Base-by-base conservation (phyloP, 2,888 invertebrate species). In the Mylabris sibirica region DNA sequence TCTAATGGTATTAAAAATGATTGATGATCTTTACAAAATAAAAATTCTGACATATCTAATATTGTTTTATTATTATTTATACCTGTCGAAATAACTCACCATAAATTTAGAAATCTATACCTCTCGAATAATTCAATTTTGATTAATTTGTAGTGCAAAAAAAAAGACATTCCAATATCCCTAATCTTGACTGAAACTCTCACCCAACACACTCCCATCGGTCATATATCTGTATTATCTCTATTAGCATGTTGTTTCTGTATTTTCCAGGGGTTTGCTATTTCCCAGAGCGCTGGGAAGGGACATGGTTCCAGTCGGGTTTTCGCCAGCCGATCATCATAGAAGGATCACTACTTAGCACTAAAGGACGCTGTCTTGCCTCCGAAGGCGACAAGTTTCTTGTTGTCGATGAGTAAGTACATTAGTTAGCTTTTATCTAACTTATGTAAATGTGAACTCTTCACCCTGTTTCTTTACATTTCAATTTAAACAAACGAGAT, bases 231-330 rank as follows among this genome's bases (percentile, higher is more conserved):
- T 68, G 66, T 64, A 71, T 68, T 71, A 71, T 66, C 68, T 68
- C 67, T 65, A 68, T 68, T 68, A 68, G 65, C 67, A 66, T 57
- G 62, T 63, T 69, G 65, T 68, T 70, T 69, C 77, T 77, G 72
- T 75, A 77, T 74, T 85, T 86, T 72, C 57, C 86, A 89, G 83
- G 92, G 88, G 91, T 91, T 79, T 95, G 95, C 86, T 89, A 89
- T 77, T 95, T 95, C 87, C 95, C 95, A 75, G 87, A 89, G 76
- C 89, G 91, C 77, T 95, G 95, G 95, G 92, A 94, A 83, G 95
- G 95, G 77, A 92, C 92, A 77, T 95, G 95, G 95, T 95, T 95
- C 87, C 94, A 95, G 85, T 95, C 95, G 70, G 95, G 95, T 70
- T 93, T 95, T 79, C 91, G 93, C 82, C 93, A 93, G 85, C 91